Evolutionary conservation across 2,888 invertebrate genomes (phyloP), one percentile per base, ranked within the genome.

Genomic region (Ectropis crepuscularia): DNA sequence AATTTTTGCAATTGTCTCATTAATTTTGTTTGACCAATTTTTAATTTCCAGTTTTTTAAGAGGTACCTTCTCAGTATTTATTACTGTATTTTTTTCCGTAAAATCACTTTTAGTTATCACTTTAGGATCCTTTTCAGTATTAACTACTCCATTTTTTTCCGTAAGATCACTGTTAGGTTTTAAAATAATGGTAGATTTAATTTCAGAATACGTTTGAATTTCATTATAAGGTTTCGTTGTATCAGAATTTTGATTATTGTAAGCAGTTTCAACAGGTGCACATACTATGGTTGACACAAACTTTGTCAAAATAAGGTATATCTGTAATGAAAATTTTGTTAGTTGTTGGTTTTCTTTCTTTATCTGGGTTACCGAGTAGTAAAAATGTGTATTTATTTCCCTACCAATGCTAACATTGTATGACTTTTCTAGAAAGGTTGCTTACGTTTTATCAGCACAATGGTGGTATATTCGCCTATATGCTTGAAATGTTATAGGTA

Each of bases 361-460:
- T 6, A 10, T 6, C 36, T 12, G 38, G 0, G 6, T 37, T 11
- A 49, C 11, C 7, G 7, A 8, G 38, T 37, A 2, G n/a, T 11
- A 9, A 9, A 36, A 51, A 10, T 57, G 12, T 41, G 57, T 36
- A 47, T 16, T 45, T 8, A 43, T 53, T 66, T 42, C 60, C 66
- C 62, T 75, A 86, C 85, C 80, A 73, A 71, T 69, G 82, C 69
- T 63, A 62, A 43, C 66, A 78, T 73, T 74, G 11, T 83, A 76
- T 48, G 36, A 16, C 37, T 48, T 45, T 38, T 12, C 12, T 37
- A 57, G n/a, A 42, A 60, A 53, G 55, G 55, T 43, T 59, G 39
- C 49, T 49, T 59, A 8, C 5, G 43, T 42, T 48, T 57, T 53
- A 54, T 42, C 37, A 47, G 41, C 11, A 54, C 41, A 2, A 48